Conservation (phyloP, 2,888 invertebrate genomes). For the Nomada fucata region DNA sequence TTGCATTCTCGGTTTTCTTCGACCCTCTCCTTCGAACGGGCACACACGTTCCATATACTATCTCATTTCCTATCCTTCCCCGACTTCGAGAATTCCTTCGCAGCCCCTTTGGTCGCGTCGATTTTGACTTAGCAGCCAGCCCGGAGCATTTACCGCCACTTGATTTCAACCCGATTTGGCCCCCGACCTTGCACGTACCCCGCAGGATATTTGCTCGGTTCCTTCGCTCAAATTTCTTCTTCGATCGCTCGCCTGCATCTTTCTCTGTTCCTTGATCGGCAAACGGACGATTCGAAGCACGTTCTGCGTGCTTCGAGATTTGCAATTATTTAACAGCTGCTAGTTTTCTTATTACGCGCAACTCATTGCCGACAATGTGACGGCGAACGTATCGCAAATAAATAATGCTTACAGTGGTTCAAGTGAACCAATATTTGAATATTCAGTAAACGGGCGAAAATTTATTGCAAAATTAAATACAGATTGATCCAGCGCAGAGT, state of each 20-base stretch:
- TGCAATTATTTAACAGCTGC: too few species aligned
- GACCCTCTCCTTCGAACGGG: conserved; percentile 24
- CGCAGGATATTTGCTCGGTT: conserved; percentile 79
- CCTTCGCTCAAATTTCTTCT: conserved; percentile 72
- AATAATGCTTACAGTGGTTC: too few species aligned
- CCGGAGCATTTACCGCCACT: conserved; percentile 78
- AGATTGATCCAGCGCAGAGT: conserved; percentile 44
- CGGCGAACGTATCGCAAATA: too few species aligned
- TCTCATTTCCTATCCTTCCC: conserved; percentile 35
- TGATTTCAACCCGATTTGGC: conserved; percentile 80
- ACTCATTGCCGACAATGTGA: too few species aligned
- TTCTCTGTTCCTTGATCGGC: background rate
- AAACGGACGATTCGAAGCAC: conserved; percentile 24
- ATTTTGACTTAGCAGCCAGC: conserved; percentile 67
- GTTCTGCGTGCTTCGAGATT: background rate
- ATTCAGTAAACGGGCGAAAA: too few species aligned
- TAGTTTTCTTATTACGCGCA: too few species aligned
- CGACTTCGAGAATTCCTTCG: conserved; percentile 39
- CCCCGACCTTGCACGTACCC: conserved; percentile 65
- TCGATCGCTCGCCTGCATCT: conserved; percentile 51
- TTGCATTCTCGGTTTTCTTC: conserved; percentile 36
- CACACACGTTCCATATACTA: conserved; percentile 24
- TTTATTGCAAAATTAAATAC: conserved; percentile 4
- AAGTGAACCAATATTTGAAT: too few species aligned
- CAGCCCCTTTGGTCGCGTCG: conserved; percentile 49